These are phyloP conservation scores for Megaceryle alcyon DNA, from an alignment of 2,797 vertebrate genomes.

Conservation along the genomic window DNA sequence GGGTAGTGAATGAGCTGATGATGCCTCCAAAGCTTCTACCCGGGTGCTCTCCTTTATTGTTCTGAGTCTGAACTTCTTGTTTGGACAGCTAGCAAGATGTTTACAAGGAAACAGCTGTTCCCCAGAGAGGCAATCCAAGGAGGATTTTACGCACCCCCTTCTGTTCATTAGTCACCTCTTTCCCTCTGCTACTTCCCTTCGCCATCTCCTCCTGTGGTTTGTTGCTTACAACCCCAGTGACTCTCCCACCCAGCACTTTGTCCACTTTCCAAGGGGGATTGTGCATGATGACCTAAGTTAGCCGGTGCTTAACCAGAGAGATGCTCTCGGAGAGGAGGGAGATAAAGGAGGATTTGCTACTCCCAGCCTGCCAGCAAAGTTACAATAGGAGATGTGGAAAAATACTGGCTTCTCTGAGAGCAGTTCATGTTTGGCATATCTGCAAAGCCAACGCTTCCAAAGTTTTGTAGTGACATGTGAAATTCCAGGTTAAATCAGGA, in stretches of 20 bases:
- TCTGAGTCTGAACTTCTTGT: slow-evolving; percentile 65
- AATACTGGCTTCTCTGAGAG: slow-evolving; percentile 41
- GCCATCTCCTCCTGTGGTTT: slow-evolving; percentile 33
- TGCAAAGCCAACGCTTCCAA: slow-evolving; percentile 12
- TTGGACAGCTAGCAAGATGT: slow-evolving; percentile 73
- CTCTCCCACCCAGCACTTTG: not conserved
- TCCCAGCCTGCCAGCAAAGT: slow-evolving; percentile 4
- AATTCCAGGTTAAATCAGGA: not conserved
- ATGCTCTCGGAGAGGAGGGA: not conserved
- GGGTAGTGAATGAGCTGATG: slow-evolving; percentile 20
- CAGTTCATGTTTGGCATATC: not conserved
- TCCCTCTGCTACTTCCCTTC: slow-evolving; percentile 42
- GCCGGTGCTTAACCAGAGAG: slow-evolving; percentile 46
- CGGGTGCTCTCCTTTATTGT: slow-evolving; percentile 50
- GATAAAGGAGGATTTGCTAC: slow-evolving; percentile 38
- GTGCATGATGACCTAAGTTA: slow-evolving; percentile 1
- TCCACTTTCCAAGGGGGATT: slow-evolving; percentile 42
- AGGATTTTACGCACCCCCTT: slow-evolving; percentile 62
- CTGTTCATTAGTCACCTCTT: slow-evolving; percentile 67
- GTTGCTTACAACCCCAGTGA: slow-evolving; percentile 18
- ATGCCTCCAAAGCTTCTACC: not conserved
- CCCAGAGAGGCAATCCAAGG: slow-evolving; percentile 69
- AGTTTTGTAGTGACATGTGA: not conserved
- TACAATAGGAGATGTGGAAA: slow-evolving; percentile 61
- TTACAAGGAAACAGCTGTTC: slow-evolving; percentile 75